These are phyloP conservation scores for Dasyurus viverrinus DNA, from an alignment of 2,113 vertebrate species.

Conservation along the genomic window DNA sequence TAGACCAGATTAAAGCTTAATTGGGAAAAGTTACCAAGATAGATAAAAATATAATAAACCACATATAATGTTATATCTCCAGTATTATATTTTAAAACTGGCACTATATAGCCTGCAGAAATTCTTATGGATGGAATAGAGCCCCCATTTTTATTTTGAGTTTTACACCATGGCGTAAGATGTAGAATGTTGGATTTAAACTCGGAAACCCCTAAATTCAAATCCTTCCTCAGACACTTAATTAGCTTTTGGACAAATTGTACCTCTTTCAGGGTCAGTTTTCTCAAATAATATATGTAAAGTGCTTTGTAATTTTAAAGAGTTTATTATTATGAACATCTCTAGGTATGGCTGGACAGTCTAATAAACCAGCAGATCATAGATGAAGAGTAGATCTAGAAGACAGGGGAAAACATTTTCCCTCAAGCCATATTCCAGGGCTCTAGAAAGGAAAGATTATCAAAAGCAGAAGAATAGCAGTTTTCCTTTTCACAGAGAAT, in stretches of 20 bases:
- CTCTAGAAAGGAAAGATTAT: constrained; percentile 53
- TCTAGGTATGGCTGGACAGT: not conserved
- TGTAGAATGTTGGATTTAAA: not conserved
- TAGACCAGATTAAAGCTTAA: not conserved
- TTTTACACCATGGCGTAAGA: not conserved
- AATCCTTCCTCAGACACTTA: not conserved
- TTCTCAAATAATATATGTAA: not conserved
- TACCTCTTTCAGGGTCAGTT: not conserved
- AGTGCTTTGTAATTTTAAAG: not conserved
- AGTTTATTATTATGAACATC: not conserved
- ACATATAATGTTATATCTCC: not conserved
- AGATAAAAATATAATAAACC: not conserved
- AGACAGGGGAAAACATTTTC: constrained; percentile 15
- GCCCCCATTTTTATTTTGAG: not conserved
- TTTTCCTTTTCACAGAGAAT: constrained; percentile 66
- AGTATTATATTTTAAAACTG: not conserved
- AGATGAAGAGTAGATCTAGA: not conserved
- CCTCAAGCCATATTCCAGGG: constrained; percentile 46
- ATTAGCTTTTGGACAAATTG: not conserved
- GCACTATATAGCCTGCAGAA: not conserved
- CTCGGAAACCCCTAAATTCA: not conserved
- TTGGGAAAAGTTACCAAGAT: not conserved
- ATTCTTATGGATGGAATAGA: not conserved
- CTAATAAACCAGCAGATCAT: not conserved
- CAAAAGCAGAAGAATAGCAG: constrained; percentile 21